Conservation (phyloP, 2,797 vertebrate species). For the Sebastes diploproa region DNA sequence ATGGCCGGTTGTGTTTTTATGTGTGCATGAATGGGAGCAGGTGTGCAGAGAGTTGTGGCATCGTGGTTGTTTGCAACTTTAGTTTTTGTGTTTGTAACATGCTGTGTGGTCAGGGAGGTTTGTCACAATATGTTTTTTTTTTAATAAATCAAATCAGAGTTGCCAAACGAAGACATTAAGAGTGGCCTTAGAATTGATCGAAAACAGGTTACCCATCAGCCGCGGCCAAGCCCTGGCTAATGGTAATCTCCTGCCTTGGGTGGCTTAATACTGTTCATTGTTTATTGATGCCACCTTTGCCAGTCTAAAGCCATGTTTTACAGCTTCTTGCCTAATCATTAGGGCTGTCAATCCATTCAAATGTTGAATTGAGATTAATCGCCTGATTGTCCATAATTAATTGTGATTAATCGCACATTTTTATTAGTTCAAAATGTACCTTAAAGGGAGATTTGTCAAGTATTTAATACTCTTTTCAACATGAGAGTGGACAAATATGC, state of each 20-base stretch:
- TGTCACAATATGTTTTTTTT: background rate
- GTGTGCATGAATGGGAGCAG: conserved; percentile 50
- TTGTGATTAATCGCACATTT: too few relatives aligned
- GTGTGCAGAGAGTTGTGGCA: conserved; percentile 20
- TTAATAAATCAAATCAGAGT: background rate
- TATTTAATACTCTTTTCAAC: too few relatives aligned
- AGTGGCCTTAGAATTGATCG: background rate
- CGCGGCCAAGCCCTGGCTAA: background rate
- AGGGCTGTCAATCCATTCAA: too few relatives aligned
- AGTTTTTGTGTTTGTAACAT: background rate
- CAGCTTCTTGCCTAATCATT: background rate
- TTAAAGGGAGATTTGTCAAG: too few relatives aligned
- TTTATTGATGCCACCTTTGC: background rate
- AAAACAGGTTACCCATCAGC: background rate
- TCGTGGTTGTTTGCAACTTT: background rate
- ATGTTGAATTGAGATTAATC: too few relatives aligned
- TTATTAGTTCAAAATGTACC: too few relatives aligned
- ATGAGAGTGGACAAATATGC: too few relatives aligned
- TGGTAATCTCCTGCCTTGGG: background rate
- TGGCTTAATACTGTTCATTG: background rate
- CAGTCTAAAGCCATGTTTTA: background rate
- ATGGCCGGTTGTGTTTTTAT: conserved; percentile 19
- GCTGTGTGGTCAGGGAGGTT: background rate
- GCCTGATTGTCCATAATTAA: too few relatives aligned
- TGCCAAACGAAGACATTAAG: background rate